phyloP scores from a whole-genome alignment of 2,888 invertebrate genomes.

The Chrysina gloriosa region DNA sequence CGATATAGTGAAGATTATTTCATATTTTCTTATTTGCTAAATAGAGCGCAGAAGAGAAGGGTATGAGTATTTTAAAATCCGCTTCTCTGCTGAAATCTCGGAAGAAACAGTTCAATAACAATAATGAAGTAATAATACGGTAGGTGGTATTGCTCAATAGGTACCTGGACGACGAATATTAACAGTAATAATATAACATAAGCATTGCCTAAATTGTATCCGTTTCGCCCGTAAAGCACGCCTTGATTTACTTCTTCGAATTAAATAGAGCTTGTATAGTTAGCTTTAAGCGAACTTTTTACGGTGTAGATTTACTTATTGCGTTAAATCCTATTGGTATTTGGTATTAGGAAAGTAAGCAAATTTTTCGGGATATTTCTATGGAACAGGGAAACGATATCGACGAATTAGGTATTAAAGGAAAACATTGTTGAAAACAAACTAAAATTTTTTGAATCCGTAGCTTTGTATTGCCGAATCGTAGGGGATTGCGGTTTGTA shows the following conservation, averaged over 20 bases:
- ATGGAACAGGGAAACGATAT: too few relatives aligned
- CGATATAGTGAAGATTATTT: too few relatives aligned
- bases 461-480: too few relatives aligned
- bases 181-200: conserved; percentile 8
- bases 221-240: neutral
- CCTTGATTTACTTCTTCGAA: neutral
- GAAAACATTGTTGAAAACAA: too few relatives aligned
- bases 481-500: too few relatives aligned
- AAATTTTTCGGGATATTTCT: too few relatives aligned
- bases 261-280: neutral
- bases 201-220: neutral
- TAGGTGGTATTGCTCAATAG: conserved; percentile 31
- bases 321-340: neutral
- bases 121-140: conserved; percentile 15
- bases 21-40: too few relatives aligned
- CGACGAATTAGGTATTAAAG: too few relatives aligned
- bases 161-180: conserved; percentile 25
- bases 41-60: too few relatives aligned
- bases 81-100: neutral
- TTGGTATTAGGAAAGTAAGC: neutral
- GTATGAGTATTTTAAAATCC: neutral
- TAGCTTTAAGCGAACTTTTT: neutral
- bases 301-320: neutral
- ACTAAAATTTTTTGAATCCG: too few relatives aligned
- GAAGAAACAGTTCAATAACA: neutral